These are phyloP conservation scores for Pimpla rufipes DNA, from an alignment of 2,888 invertebrate species.

Conservation along the genomic window DNA sequence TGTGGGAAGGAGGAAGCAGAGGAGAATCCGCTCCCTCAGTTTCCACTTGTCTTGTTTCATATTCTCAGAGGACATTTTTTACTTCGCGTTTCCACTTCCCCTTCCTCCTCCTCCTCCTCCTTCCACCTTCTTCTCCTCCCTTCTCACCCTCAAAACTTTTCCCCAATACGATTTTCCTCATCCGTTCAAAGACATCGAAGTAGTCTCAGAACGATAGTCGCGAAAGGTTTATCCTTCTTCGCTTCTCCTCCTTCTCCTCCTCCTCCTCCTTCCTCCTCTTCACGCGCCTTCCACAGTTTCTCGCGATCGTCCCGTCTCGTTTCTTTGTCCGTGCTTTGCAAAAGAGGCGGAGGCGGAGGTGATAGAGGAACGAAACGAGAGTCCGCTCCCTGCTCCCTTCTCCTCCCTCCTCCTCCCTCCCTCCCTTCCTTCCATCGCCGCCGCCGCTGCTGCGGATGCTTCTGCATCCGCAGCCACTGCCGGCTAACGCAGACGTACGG, in stretches of 20 bases:
- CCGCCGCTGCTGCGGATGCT: conserved; percentile 12
- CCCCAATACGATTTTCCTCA: too few relatives aligned
- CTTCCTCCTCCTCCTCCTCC: too few relatives aligned
- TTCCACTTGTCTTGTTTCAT: too few relatives aligned
- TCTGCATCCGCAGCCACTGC: conserved; percentile 26
- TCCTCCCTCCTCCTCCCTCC: conserved; percentile 11
- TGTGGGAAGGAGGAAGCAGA: too few relatives aligned
- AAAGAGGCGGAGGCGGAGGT: conserved; percentile 17
- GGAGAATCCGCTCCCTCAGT: too few relatives aligned
- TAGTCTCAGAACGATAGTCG: neutral
- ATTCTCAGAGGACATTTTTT: too few relatives aligned
- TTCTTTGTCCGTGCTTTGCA: neutral
- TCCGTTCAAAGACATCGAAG: neutral
- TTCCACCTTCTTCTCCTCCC: too few relatives aligned
- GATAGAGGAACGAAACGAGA: conserved; percentile 38
- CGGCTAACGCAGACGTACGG: conserved; percentile 45
- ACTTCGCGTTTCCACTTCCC: too few relatives aligned
- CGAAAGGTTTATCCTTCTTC: neutral
- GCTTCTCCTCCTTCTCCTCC: neutral
- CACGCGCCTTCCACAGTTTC: conserved; percentile 23
- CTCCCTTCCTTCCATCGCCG: neutral
- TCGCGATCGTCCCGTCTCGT: conserved; percentile 20
- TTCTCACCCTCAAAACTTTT: too few relatives aligned
- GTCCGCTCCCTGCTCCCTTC: conserved; percentile 32
- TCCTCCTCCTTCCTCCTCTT: neutral